These are phyloP conservation scores for Leptopilina drosophilae DNA, from an alignment of 2,888 invertebrate species.

Conservation along the genomic window DNA sequence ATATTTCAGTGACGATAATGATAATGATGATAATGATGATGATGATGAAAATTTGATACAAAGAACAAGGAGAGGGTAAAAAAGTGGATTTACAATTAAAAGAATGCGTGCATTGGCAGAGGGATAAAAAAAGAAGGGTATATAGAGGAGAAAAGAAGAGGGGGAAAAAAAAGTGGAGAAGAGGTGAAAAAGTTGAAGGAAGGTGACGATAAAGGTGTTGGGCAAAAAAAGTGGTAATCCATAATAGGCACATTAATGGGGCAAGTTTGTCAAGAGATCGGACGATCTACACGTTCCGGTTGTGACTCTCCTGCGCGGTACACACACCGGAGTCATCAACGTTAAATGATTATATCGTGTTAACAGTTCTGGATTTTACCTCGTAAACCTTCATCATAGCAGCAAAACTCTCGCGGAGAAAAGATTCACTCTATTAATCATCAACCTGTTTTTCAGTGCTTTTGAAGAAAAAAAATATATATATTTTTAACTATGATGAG, in stretches of 20 bases:
- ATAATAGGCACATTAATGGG: constrained; percentile 36
- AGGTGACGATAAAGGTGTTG: constrained; percentile 28
- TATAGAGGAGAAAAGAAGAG: not conserved
- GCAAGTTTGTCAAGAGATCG: constrained; percentile 38
- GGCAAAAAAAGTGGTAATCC: constrained; percentile 15
- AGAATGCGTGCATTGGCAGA: too few species aligned
- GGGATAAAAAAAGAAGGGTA: too few species aligned
- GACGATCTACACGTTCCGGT: constrained; percentile 34
- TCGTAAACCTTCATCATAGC: constrained; percentile 24
- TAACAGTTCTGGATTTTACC: constrained; percentile 34
- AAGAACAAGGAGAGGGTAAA: too few species aligned
- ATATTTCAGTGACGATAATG: too few species aligned
- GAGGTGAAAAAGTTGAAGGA: constrained; percentile 8
- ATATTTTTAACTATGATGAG: too few species aligned
- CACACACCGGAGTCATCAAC: constrained; percentile 19
- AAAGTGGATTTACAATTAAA: too few species aligned
- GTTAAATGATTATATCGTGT: constrained; percentile 34
- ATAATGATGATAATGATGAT: too few species aligned
- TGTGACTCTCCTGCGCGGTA: not conserved
- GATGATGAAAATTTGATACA: too few species aligned
- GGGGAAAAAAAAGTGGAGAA: not conserved
- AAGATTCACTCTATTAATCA: constrained; percentile 10
- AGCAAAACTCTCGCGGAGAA: not conserved
- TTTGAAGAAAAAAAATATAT: too few species aligned
- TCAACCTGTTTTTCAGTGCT: not conserved